phyloP scores from a whole-genome alignment of 2,797 vertebrate species.

The Sebastes oblongus region DNA sequence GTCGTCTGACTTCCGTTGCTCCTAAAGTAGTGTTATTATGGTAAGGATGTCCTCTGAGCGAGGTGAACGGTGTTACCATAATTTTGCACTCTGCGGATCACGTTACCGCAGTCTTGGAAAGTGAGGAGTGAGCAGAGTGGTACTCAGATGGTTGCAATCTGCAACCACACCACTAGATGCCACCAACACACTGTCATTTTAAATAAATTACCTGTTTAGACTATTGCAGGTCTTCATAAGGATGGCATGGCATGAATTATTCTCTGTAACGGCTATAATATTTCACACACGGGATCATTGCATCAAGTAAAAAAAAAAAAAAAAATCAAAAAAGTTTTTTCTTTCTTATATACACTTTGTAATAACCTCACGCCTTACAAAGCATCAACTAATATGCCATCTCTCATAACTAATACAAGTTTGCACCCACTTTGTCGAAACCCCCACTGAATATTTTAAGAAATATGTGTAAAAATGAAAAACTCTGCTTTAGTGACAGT shows the following conservation, averaged over 20 bases:
- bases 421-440: background rate
- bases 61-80: accelerated
- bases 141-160: too few species aligned
- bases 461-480: background rate
- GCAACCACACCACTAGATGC: too few species aligned
- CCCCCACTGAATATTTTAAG: background rate
- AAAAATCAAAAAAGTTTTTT: too few species aligned
- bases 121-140: too few species aligned
- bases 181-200: too few species aligned
- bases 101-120: too few species aligned
- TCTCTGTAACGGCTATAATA: background rate
- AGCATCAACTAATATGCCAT: background rate
- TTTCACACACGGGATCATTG: accelerated
- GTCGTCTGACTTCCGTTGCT: too few species aligned
- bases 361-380: background rate
- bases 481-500: background rate
- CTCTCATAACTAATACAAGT: background rate
- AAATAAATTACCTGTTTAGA: background rate
- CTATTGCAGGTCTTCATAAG: background rate
- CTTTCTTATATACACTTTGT: too few species aligned
- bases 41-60: too few species aligned
- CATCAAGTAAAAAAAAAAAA: too few species aligned
- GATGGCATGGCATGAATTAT: background rate
- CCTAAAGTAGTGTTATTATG: too few species aligned
- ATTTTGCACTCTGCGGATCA: too few species aligned